These are phyloP conservation scores for Coelogynopora nodosa DNA, from an alignment of 2,888 invertebrate species.

Conservation along the genomic window DNA sequence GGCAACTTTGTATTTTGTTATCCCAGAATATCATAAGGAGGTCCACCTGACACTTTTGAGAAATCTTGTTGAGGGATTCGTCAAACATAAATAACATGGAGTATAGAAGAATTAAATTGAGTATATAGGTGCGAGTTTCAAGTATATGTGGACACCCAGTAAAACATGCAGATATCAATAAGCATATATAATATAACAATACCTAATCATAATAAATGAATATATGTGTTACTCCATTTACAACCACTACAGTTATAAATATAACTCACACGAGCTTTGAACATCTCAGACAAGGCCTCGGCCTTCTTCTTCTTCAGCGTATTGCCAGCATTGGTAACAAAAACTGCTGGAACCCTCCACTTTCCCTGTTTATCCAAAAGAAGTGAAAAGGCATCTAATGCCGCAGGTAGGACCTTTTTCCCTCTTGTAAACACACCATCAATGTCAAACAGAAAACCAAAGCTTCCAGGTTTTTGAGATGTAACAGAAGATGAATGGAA, in stretches of 20 bases:
- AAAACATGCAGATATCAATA: too few species aligned
- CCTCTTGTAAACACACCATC: conserved; percentile 70
- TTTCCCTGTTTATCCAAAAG: conserved; percentile 65
- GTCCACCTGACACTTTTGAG: too few species aligned
- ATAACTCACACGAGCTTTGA: not conserved
- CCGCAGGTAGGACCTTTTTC: conserved; percentile 66
- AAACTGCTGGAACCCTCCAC: conserved; percentile 67
- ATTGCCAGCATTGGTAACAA: conserved; percentile 71
- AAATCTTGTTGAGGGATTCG: too few species aligned
- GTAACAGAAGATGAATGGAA: too few species aligned
- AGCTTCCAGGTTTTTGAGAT: too few species aligned
- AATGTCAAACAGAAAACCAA: conserved; percentile 70
- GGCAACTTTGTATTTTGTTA: too few species aligned
- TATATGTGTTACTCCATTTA: not conserved
- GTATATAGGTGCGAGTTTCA: too few species aligned
- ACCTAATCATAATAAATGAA: not conserved
- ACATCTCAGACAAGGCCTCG: conserved; percentile 66
- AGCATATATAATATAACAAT: too few species aligned
- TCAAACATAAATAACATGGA: too few species aligned
- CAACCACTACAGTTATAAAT: not conserved
- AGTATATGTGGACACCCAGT: too few species aligned
- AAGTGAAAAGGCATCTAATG: conserved; percentile 66
- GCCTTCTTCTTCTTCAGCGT: conserved; percentile 66
- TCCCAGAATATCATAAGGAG: too few species aligned
- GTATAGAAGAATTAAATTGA: too few species aligned